Base-by-base conservation (phyloP, 2,797 vertebrate species). In the Oryzias sinensis region DNA sequence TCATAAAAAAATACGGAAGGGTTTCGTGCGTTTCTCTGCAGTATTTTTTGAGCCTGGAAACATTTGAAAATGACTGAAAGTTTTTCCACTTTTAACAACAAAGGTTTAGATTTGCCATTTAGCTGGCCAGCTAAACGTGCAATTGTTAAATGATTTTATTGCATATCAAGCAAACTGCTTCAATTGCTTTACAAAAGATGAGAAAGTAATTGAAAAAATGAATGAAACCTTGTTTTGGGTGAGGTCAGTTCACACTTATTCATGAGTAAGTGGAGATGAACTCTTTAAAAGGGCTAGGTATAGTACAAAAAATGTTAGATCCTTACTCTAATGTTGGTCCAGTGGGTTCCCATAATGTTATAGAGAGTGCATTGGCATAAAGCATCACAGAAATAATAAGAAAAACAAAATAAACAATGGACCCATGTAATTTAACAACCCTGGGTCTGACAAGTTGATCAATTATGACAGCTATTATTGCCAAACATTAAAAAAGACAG, bases 401-500 rank as follows among this genome's bases (percentile, higher is more conserved):
- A 29, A 27, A 15, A 14, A 8, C 2, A 11, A 44, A 54, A 45
- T 45, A n/a, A 17, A 14, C 48, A 57, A 2, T 20, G 15, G 77
- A 80, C 59, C 68, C 49, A 18, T 5, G 0, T 53, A 41, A 4
- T 74, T 81, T 65, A 56, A 77, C 56, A 77, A 77, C 56, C 58
- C 70, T 8, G 55, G 55, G 45, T 74, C 56, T 51, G 56, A 40
- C 16, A 63, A 70, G 58, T 76, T 79, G 65, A 52, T 74, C 42
- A 33, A 20, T 13, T 18, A 3, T 17, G 17, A 24, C 64, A 47
- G 17, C 29, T 17, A 48, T 45, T 24, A 65, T 43, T 6, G 53
- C 41, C 61, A 56, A 49, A 17, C 41, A 17, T 63, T 57, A 81
- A 72, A 76, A 33, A 80, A 68, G 60, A 62, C 40, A 59, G 80